Conservation (phyloP, 2,113 vertebrate species). For the Sminthopsis crassicaudata region DNA sequence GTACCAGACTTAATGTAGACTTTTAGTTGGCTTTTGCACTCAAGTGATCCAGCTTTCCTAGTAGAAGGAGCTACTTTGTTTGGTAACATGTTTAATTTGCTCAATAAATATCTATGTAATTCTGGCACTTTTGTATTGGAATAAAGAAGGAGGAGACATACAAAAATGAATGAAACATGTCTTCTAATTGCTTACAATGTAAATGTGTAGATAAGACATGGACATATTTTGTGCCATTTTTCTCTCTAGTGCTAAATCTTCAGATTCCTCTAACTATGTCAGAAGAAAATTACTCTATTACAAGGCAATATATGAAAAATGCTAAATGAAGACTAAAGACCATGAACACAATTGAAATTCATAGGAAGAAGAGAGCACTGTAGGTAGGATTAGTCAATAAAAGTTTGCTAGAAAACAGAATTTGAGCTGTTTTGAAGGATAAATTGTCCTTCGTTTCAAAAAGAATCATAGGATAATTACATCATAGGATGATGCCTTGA, state of each 20-base stretch:
- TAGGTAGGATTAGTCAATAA: not conserved
- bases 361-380: not conserved
- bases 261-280: not conserved
- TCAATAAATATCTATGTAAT: not conserved
- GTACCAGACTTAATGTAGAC: not conserved
- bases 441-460: not conserved
- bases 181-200: not conserved
- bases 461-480: too few relatives aligned
- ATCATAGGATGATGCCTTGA: not conserved
- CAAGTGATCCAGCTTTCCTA: not conserved
- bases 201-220: not conserved
- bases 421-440: not conserved
- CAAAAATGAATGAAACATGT: not conserved
- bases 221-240: not conserved
- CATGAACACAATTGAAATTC: not conserved
- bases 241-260: not conserved
- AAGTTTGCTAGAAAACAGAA: not conserved
- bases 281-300: not conserved
- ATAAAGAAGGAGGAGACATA: not conserved
- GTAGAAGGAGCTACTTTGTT: not conserved
- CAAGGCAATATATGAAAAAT: not conserved
- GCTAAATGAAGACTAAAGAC: not conserved
- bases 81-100: not conserved
- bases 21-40: not conserved
- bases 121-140: not conserved